Evolutionary conservation across 2,888 invertebrate genomes (phyloP), one percentile per base, ranked within the genome.

Genomic region (Melieria picta): DNA sequence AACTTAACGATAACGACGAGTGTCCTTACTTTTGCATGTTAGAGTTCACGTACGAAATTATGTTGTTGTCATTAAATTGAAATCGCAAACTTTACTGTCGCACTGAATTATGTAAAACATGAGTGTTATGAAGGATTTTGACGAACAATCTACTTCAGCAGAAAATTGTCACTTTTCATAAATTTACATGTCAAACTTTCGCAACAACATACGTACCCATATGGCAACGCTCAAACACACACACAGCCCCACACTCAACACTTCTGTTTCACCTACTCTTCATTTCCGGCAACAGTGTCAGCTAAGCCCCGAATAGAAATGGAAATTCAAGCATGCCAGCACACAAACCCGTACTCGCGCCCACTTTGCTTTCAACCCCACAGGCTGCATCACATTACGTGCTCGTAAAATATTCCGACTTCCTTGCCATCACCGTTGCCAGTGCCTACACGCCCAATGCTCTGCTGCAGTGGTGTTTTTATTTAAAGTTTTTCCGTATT

Each of bases 151-250:
- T 52, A 52, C 52, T 52, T 6, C 13, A 52, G 52, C 52, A 7
- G 13, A 7, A 52, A 52, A 52, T 63, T 63, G 11, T n/a, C 42
- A 46, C 13, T 47, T 46, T 63, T 63, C 46, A 46, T 13, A 58
- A 52, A 52, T 52, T 52, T 52, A 52, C 52, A 52, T 4, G 52
- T 52, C 52, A 52, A 52, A 52, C 52, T 52, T 52, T 52, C 13
- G 52, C 9, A n/a, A 52, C 52, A 52, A 11, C 30, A 30, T 30
- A 30, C 30, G 2, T 30, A 30, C 30, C 30, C 30, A 30, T 30
- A 30, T 30, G 30, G 30, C 30, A 30, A 52, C 9, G 9, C 52
- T 5, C 5, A 16, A 16, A 52, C 52, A 52, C 52, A 52, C 13
- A n/a, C 7, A 52, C 13, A 7, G 52, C 52, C 11, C 4, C 30